Evolutionary conservation across 2,113 vertebrate species (phyloP), one percentile per base, ranked within the genome.

Genomic region (Myrmophylax atrothorax): DNA sequence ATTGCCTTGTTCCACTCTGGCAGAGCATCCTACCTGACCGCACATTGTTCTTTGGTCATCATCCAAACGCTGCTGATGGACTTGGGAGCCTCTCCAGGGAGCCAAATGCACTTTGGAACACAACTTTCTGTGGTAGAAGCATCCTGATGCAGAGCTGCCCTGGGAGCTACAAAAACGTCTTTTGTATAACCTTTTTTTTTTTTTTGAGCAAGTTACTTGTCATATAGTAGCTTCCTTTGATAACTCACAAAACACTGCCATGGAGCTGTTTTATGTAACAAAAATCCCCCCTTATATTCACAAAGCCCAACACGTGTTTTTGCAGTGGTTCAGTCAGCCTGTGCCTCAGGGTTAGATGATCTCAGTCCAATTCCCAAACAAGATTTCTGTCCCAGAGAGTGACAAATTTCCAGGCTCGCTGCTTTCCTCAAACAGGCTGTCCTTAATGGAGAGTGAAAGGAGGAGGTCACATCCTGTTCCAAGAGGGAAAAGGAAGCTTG

Each of bases 381-480:
- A 75, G 64, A 63, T 26, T 87, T 59, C 80, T 75, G 24, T 24
- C 56, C 83, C 53, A 60, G 42, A 73, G 85, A 96, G 53, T 31
- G 78, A 93, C 67, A 89, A 70, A 49, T 87, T 87, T 67, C 66
- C 81, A 92, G 55, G 77, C 56, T 82, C 44, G 24, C 79, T 68
- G 80, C 66, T 78, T 92, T 52, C 53, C 38, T 94, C 66, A 87
- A 38, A 90, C 89, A 88, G 46, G 29, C 63, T 94, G 53, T 83
- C 94, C 83, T 76, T 53, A 90, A 82, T 18, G 35, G 58, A 90
- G 84, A 95, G 69, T 37, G n/a, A 91, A 96, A 80, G 70, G 42
- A 84, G 50, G 47, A 87, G 67, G 63, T 95, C 86, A 86, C 64
- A 93, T 94, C 84, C 93, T 93, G 66, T 72, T 87, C 69, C 68